phyloP scores from a whole-genome alignment of 2,113 vertebrate genomes.

The Vombatus ursinus region DNA sequence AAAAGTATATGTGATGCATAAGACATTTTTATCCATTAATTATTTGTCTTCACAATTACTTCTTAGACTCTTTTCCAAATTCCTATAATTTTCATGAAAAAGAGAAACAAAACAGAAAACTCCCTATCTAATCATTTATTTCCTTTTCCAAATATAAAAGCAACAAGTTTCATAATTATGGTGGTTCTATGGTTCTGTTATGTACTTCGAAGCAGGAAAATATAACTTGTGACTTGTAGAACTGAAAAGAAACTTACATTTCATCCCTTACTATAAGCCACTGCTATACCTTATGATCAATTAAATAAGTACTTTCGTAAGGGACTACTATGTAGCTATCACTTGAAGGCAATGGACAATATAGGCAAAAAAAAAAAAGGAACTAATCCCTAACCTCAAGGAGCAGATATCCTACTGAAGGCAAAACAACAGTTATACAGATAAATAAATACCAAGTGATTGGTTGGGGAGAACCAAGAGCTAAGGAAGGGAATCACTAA shows the following conservation, averaged over 20 bases:
- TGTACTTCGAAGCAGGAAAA: background rate
- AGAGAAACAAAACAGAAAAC: background rate
- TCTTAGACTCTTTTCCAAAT: background rate
- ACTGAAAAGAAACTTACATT: background rate
- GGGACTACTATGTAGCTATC: background rate
- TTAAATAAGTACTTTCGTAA: background rate
- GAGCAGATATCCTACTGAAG: background rate
- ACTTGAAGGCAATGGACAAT: background rate
- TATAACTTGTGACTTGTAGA: rapidly evolving
- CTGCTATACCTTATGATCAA: background rate
- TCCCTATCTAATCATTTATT: background rate
- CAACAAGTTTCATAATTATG: background rate
- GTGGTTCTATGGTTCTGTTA: background rate
- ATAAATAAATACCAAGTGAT: background rate
- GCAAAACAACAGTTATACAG: background rate
- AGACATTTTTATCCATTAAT: background rate
- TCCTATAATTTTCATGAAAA: background rate
- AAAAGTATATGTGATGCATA: background rate
- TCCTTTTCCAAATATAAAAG: background rate
- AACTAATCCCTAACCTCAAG: background rate
- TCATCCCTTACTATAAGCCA: background rate
- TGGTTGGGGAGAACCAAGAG: background rate
- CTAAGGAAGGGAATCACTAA: background rate
- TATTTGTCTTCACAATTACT: background rate
- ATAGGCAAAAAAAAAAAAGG: background rate